Conservation (phyloP, 1,140 invertebrate species). For the Neodiprion virginianus region DNA sequence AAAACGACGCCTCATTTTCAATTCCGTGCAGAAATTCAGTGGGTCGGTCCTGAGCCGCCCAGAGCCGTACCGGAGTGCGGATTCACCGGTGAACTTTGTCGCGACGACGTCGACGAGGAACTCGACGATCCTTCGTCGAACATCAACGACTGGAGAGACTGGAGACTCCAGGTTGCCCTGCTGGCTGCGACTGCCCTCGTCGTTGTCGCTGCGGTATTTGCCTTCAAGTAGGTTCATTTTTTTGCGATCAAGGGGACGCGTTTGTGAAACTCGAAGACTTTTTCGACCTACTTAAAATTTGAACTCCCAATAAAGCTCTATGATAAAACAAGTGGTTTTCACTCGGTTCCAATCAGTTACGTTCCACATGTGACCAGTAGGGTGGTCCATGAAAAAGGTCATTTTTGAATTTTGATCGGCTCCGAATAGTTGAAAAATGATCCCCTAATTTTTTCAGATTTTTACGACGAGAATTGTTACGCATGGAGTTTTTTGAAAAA, state of each 20-base stretch:
- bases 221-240: conserved; percentile 64
- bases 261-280: neutral
- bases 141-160: conserved; percentile 68
- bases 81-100: conserved; percentile 66
- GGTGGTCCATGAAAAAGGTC: too few relatives aligned
- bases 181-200: conserved; percentile 65
- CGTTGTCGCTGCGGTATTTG: conserved; percentile 66
- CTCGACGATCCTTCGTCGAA: conserved; percentile 40
- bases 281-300: conserved; percentile 8
- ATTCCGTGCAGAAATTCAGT: conserved; percentile 65
- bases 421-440: too few relatives aligned
- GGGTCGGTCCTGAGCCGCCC: conserved; percentile 76
- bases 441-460: too few relatives aligned
- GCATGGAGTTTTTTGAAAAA: too few relatives aligned
- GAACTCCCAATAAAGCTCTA: neutral
- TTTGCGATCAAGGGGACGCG: neutral
- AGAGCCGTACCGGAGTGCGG: conserved; percentile 78
- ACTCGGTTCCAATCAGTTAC: too few relatives aligned
- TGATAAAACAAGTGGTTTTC: conserved; percentile 1
- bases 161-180: conserved; percentile 66
- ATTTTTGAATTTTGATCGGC: too few relatives aligned
- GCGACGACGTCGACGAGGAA: conserved; percentile 18
- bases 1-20: too few relatives aligned
- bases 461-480: too few relatives aligned
- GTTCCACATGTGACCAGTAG: neutral